Evolutionary conservation across 2,113 vertebrate genomes (phyloP).

Genomic region (Arizona elegans): DNA sequence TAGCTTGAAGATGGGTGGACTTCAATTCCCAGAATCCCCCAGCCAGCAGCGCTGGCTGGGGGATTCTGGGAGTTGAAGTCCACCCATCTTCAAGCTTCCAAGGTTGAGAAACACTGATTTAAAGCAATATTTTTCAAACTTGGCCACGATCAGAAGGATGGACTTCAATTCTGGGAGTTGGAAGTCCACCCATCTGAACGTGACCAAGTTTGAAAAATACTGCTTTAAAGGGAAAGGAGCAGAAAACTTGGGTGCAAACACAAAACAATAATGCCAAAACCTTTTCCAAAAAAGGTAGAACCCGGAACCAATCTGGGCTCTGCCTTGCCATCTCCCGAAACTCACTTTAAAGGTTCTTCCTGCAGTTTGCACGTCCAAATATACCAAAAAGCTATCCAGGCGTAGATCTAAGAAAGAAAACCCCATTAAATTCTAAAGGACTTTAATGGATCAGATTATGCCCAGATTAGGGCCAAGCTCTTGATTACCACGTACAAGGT

Average conservation of each 20-base stretch:
- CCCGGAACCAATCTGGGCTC: neutral
- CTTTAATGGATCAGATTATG: neutral
- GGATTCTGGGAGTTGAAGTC: too few relatives aligned
- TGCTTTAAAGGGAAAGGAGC: neutral
- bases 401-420: neutral
- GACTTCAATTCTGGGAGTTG: neutral
- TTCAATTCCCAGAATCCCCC: neutral
- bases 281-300: too few relatives aligned
- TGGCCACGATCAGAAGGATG: neutral
- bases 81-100: too few relatives aligned
- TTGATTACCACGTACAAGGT: neutral
- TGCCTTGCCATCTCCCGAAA: neutral
- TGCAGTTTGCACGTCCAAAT: neutral
- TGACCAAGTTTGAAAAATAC: neutral
- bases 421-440: neutral
- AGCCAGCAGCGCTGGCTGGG: too few relatives aligned
- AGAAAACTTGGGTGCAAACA: neutral
- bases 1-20: neutral
- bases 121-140: neutral
- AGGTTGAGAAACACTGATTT: too few relatives aligned
- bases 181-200: neutral
- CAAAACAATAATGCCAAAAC: neutral
- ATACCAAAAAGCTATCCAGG: neutral
- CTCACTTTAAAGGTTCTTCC: neutral
- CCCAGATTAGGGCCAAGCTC: neutral